Conservation (phyloP, 2,888 invertebrate species). For the Nemapogon koenigi region DNA sequence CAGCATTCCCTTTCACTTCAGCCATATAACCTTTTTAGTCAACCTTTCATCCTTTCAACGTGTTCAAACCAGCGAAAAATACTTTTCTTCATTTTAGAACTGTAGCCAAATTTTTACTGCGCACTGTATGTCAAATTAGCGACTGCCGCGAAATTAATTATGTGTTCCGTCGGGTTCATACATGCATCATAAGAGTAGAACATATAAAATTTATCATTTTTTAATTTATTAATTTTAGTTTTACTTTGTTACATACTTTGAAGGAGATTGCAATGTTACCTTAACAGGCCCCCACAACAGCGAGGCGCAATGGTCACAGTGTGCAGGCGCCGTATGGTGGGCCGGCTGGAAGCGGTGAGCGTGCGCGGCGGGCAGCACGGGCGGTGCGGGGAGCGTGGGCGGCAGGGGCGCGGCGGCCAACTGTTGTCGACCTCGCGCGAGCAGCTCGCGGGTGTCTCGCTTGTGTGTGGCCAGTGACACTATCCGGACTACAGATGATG, state of each 20-base stretch:
- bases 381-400: constrained; percentile 81
- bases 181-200: no score
- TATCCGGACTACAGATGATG: constrained; percentile 84
- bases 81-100: no score
- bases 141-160: no score
- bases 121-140: no score
- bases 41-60: no score
- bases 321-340: constrained; percentile 79
- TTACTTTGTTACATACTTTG: neutral
- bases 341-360: constrained; percentile 60
- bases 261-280: constrained; percentile 66
- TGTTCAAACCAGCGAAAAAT: no score
- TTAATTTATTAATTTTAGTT: neutral
- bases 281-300: constrained; percentile 92
- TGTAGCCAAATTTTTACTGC: no score
- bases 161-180: no score
- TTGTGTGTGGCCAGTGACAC: constrained; percentile 87
- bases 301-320: constrained; percentile 90
- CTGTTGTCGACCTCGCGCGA: constrained; percentile 85
- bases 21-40: no score
- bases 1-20: no score
- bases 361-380: constrained; percentile 79
- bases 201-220: no score
- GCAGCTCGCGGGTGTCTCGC: constrained; percentile 87
- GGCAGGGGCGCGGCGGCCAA: constrained; percentile 63